Evolutionary conservation across 2,888 invertebrate genomes (phyloP).

Genomic region (Sinelater perroti): DNA sequence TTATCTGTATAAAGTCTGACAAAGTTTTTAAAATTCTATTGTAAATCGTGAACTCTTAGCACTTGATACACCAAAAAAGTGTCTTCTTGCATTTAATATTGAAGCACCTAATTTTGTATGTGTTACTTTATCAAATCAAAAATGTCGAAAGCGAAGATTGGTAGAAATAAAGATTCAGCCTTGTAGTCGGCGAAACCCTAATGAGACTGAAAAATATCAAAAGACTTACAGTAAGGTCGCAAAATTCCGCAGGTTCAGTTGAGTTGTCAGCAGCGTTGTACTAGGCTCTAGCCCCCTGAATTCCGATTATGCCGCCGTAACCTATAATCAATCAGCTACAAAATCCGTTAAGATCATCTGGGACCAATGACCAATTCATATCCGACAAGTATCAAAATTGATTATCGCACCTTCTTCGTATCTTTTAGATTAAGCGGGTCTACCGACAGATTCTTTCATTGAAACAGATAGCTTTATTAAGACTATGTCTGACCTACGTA

Average conservation of each 20-base stretch:
- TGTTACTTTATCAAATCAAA: background rate
- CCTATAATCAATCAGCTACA: constrained; percentile 43
- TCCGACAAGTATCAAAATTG: constrained; percentile 54
- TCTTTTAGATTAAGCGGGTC: constrained; percentile 23
- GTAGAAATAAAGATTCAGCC: constrained; percentile 40
- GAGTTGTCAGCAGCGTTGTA: constrained; percentile 17
- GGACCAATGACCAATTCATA: constrained; percentile 61
- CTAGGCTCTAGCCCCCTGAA: constrained; percentile 1
- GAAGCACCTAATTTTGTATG: background rate
- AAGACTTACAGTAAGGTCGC: constrained; percentile 17
- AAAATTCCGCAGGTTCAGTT: constrained; percentile 15
- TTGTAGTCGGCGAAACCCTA: constrained; percentile 58
- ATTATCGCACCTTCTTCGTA: constrained; percentile 38
- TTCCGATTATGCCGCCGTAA: constrained; percentile 42
- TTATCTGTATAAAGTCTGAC: constrained; percentile 25
- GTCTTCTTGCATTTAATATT: constrained; percentile 55
- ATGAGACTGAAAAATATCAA: constrained; percentile 55
- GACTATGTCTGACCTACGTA: too few species aligned
- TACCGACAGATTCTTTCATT: constrained; percentile 17
- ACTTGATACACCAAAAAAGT: constrained; percentile 58
- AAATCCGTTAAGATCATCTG: constrained; percentile 54
- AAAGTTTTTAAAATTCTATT: constrained; percentile 35
- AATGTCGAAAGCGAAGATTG: constrained; percentile 20
- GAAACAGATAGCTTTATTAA: too few species aligned
- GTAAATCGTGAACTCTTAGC: constrained; percentile 37